Evolutionary conservation across 2,888 invertebrate genomes (phyloP), one percentile per base, ranked within the genome.

Genomic region (Harpagoxenus sublaevis): DNA sequence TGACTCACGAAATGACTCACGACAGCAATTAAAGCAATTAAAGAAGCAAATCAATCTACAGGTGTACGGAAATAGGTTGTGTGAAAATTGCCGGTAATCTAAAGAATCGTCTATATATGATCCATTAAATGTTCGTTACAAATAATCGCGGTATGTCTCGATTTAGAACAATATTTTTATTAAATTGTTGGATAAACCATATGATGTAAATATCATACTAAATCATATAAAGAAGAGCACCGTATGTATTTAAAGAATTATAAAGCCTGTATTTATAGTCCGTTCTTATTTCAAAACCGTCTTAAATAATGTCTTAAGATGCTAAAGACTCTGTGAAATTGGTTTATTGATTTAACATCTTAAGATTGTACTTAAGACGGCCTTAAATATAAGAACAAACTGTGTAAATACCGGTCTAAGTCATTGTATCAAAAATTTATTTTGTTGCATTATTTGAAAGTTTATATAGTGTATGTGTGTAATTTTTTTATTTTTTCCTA

Each of bases 21-120:
- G 63, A n/a, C 39, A 63, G 35, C 39, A 63, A n/a, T 63, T 63
- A 9, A 63, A 63, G 39, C 39, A 39, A 57, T 57, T 57, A 31
- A 62, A 62, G 35, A 62, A 62, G 2, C 18, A 62, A n/a, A 62
- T 35, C 62, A n/a, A 62, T 4, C 0, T 62, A n/a, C 35, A 63
- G n/a, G n/a, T 62, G 9, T n/a, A 62, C n/a, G 4, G 18, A 62
- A 62, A 35, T 62, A n/a, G 3, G 3, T 62, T n/a, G 39, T 39
- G n/a, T 18, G 10, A 63, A 63, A 39, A 39, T n/a, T 63, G 10
- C 9, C 2, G 10, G 39, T 4, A 63, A 60, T 39, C 10, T 39
- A 10, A 39, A 39, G 6, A 62, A 4, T 63, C 28, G 3, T 12
- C n/a, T 12, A 15, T 28, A 28, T 28, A 28, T 12, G 6, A 39